A percentile compares a stretch with the other conserved stretches of the same genome.
phyloP scores from a whole-genome alignment of 2,888 invertebrate genomes.

The Pasiphila rectangulata region DNA sequence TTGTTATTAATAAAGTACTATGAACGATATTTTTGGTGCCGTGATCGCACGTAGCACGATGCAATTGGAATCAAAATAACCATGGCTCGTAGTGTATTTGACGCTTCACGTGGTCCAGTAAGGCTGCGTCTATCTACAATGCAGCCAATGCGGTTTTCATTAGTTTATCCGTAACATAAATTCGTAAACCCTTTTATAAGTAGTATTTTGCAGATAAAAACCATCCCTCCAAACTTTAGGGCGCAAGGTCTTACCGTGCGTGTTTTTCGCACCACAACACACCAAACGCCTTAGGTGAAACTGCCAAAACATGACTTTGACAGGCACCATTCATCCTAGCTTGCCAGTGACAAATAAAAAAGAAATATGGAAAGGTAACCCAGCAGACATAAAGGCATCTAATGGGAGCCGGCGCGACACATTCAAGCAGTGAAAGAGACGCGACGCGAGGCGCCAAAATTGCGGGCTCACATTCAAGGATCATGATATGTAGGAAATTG shows the following conservation, averaged over 20 bases:
- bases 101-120: too few species aligned
- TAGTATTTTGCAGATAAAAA: not conserved
- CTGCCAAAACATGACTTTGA: slow-evolving; percentile 36
- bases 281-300: slow-evolving; percentile 19
- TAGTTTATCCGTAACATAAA: not conserved
- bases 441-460: slow-evolving; percentile 44
- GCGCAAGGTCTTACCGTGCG: too few species aligned
- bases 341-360: slow-evolving; percentile 35
- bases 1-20: too few species aligned
- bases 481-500: slow-evolving; percentile 1
- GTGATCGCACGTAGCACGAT: too few species aligned
- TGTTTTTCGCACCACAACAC: slow-evolving; percentile 1
- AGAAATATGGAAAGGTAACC: slow-evolving; percentile 31
- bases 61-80: too few species aligned
- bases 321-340: slow-evolving; percentile 35
- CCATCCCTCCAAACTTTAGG: not conserved
- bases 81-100: too few species aligned
- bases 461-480: slow-evolving; percentile 33
- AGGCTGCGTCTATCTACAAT: too few species aligned
- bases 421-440: slow-evolving; percentile 55
- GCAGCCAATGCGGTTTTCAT: too few species aligned
- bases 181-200: not conserved
- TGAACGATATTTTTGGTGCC: too few species aligned
- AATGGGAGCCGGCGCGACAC: slow-evolving; percentile 63
- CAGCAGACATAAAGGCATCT: slow-evolving; percentile 69